phyloP scores from a whole-genome alignment of 2,888 invertebrate genomes.

The Hydrotaea diabolus region DNA sequence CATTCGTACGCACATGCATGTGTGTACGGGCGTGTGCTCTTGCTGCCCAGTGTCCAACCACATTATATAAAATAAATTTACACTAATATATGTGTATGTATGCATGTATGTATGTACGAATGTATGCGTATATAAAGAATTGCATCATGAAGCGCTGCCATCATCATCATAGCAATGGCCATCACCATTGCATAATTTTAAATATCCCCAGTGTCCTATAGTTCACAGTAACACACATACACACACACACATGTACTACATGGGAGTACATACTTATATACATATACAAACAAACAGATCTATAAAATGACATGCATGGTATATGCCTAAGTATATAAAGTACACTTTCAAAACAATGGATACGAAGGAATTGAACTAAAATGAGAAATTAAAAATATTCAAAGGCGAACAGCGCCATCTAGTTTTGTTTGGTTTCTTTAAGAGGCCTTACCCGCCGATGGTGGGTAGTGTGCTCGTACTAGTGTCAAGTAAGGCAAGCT shows the following conservation, averaged over 20 bases:
- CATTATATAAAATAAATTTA: slow-evolving; percentile 70
- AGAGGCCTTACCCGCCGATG: too few relatives aligned
- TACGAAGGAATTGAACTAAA: too few relatives aligned
- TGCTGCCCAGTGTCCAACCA: slow-evolving; percentile 59
- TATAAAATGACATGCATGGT: too few relatives aligned
- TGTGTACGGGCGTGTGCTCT: slow-evolving; percentile 5
- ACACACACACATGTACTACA: background rate
- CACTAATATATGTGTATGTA: slow-evolving; percentile 67
- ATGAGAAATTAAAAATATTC: too few relatives aligned
- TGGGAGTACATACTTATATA: background rate
- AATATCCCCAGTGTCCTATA: slow-evolving; percentile 63
- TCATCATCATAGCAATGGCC: slow-evolving; percentile 31
- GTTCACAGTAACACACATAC: background rate
- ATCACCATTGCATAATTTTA: slow-evolving; percentile 60
- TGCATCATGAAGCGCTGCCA: slow-evolving; percentile 63
- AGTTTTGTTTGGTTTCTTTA: too few relatives aligned
- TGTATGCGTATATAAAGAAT: too few relatives aligned
- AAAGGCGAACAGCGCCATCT: too few relatives aligned
- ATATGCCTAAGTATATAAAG: too few relatives aligned
- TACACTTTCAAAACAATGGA: too few relatives aligned
- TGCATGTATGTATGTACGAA: slow-evolving; percentile 48
- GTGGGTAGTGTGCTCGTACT: too few relatives aligned
- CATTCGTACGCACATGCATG: background rate
- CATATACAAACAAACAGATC: slow-evolving; percentile 7
- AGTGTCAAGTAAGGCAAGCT: too few relatives aligned